Evolutionary conservation across 1,140 invertebrate genomes (phyloP), one percentile per base, ranked within the genome.

Genomic region (Colletes gigas): DNA sequence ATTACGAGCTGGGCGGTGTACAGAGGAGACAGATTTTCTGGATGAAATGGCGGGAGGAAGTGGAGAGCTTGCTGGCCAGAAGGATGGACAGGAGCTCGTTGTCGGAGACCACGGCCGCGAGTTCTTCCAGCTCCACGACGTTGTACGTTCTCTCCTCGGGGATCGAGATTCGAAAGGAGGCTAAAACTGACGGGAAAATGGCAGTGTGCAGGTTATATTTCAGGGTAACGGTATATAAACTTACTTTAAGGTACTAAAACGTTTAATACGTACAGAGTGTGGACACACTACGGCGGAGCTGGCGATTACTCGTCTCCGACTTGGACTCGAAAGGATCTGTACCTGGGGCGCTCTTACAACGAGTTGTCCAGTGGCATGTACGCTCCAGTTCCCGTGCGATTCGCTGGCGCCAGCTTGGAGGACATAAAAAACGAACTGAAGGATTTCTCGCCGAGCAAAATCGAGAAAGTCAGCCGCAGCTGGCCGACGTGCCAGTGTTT

Each of bases 41-140:
- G 95, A 91, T 91, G 52, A 86, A 94, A 12, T 95, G 95, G 95
- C 94, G 93, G 71, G 92, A 94, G 50, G 88, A 92, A 14, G 90
- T 95, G 6, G 90, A 86, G 66, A 90, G 90, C 83, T 84, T 95
- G 9, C 83, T 90, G 50, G 90, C 89, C 6, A 86, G 83, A 44
- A 89, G 86, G 65, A 78, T 89, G n/a, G 85, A 89, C 3, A 89
- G 89, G 12, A 94, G 94, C 52, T 94, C 94, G 1, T 76, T 92
- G 8, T 94, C 94, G 1, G 94, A 95, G 88, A 94, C 93, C 0
- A 94, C 94, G 3, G 94, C 94, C 0, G 94, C 92, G 5, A 93
- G 93, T 60, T 94, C 94, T 0, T 92, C 93, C 7, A 94, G 92
- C 60, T 86, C 75, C 50, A 93, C 92, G 60, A 93, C 94, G 1